phyloP scores from a whole-genome alignment of 1,140 invertebrate genomes.

The Tetramorium simillimum region DNA sequence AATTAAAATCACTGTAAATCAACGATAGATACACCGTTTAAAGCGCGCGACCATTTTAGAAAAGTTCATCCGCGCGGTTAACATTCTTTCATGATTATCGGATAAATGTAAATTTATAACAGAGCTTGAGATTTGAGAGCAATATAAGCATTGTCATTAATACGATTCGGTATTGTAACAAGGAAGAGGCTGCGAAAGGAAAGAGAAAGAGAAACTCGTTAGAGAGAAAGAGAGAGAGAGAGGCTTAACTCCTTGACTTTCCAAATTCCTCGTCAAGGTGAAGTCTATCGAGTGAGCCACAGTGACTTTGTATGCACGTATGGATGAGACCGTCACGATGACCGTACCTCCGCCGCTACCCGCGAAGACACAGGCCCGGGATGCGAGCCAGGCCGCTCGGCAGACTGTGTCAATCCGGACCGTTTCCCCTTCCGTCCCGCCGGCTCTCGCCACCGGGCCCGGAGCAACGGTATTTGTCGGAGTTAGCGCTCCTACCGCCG shows the following conservation, averaged over 20 bases:
- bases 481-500: slow-evolving; percentile 72
- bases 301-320: slow-evolving; percentile 70
- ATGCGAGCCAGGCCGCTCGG: slow-evolving; percentile 69
- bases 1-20: slow-evolving; percentile 19
- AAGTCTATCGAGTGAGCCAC: slow-evolving; percentile 48
- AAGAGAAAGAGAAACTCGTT: slow-evolving; percentile 27
- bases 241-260: slow-evolving; percentile 29
- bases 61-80: background rate
- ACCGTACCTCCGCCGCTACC: slow-evolving; percentile 80
- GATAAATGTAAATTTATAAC: background rate
- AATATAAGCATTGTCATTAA: background rate
- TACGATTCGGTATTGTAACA: background rate
- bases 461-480: slow-evolving; percentile 88
- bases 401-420: slow-evolving; percentile 81
- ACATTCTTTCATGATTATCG: background rate
- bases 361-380: slow-evolving; percentile 73
- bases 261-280: slow-evolving; percentile 60
- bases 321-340: slow-evolving; percentile 80
- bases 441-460: slow-evolving; percentile 70
- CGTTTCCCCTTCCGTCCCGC: slow-evolving; percentile 74
- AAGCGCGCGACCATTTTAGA: background rate
- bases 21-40: background rate
- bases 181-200: background rate
- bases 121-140: too few relatives aligned
- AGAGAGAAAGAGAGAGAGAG: background rate